Evolutionary conservation across 2,888 invertebrate genomes (phyloP).

Genomic region (Archips xylosteana): DNA sequence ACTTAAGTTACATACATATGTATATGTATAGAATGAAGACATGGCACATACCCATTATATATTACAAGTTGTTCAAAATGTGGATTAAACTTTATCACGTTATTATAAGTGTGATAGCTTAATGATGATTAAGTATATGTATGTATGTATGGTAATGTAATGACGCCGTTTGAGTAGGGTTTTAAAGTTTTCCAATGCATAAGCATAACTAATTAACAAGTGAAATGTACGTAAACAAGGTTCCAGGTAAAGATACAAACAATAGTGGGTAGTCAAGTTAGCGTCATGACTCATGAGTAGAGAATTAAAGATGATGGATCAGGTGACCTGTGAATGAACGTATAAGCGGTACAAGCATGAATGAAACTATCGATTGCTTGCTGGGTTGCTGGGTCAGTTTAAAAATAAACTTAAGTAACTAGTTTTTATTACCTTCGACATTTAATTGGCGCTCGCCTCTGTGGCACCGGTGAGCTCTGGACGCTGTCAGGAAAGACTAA

Average conservation of each 20-base stretch:
- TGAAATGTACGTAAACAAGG: neutral
- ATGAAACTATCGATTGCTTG: conserved; percentile 21
- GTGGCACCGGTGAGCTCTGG: conserved; percentile 90
- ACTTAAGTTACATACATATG: too few relatives aligned
- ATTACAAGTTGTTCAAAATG: too few relatives aligned
- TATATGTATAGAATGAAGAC: too few relatives aligned
- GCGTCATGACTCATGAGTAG: neutral
- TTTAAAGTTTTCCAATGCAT: neutral
- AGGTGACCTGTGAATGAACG: conserved; percentile 17
- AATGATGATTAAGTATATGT: too few relatives aligned
- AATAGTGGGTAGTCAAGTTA: neutral
- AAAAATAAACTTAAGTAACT: conserved; percentile 9
- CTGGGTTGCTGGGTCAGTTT: neutral
- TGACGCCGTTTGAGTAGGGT: neutral
- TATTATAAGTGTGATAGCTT: too few relatives aligned
- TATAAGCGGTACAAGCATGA: neutral
- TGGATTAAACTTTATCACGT: too few relatives aligned
- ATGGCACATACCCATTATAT: too few relatives aligned
- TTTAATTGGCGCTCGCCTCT: conserved; percentile 87
- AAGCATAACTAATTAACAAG: neutral
- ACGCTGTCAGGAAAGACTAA: conserved; percentile 92
- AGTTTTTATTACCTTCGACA: conserved; percentile 79
- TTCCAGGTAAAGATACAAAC: neutral
- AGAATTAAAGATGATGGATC: conserved; percentile 4
- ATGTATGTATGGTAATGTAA: neutral